A percentile compares a stretch with the other conserved stretches of the same genome.
phyloP scores from a whole-genome alignment of 2,888 invertebrate genomes.

The Chrysolina oricalcia region DNA sequence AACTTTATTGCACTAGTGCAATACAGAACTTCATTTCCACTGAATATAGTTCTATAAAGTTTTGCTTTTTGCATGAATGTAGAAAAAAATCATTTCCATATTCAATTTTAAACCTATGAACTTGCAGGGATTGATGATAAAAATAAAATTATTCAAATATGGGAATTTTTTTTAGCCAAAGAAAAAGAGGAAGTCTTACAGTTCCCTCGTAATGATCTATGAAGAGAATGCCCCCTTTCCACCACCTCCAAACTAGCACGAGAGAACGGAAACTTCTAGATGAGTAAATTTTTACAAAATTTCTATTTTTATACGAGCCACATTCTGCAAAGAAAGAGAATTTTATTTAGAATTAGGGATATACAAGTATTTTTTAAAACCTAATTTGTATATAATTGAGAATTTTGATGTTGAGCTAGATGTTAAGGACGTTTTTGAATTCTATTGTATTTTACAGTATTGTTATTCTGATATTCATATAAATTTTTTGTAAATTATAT shows the following conservation, averaged over 20 bases:
- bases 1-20: too few species aligned
- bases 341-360: not conserved
- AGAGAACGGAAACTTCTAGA: not conserved
- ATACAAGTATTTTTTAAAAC: conserved; percentile 15
- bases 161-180: conserved; percentile 68
- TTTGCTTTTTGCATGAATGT: too few species aligned
- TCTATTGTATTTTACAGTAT: conserved; percentile 15
- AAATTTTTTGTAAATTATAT: conserved; percentile 22
- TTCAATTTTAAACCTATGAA: too few species aligned
- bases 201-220: conserved; percentile 79
- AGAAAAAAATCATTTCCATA: conserved; percentile 47
- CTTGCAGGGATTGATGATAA: too few species aligned
- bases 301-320: conserved; percentile 15
- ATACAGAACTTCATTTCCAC: too few species aligned
- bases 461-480: conserved; percentile 12
- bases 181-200: conserved; percentile 73
- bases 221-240: conserved; percentile 83
- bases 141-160: conserved; percentile 31
- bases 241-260: conserved; percentile 64
- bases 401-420: conserved; percentile 17
- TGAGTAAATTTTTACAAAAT: not conserved
- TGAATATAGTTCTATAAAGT: too few species aligned
- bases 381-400: conserved; percentile 4
- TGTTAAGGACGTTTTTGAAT: conserved; percentile 1
- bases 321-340: conserved; percentile 4